These are phyloP conservation scores for Thymelicus acteon DNA, from an alignment of 2,888 invertebrate genomes.

Conservation along the genomic window DNA sequence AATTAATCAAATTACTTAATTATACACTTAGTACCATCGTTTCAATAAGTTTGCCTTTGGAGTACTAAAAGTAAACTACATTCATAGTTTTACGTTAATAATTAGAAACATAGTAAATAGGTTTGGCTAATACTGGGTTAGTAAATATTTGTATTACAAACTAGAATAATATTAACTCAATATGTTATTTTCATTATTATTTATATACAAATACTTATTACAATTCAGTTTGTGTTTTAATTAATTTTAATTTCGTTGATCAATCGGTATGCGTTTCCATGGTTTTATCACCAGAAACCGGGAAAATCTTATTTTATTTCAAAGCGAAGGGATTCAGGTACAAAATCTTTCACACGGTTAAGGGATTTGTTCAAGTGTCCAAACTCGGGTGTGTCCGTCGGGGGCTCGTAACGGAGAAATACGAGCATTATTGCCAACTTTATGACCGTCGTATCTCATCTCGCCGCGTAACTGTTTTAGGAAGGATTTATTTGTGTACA, in stretches of 20 bases:
- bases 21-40: no score
- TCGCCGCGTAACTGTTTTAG: constrained; percentile 51
- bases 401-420: constrained; percentile 59
- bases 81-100: no score
- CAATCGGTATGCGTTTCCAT: neutral
- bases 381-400: constrained; percentile 42
- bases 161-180: no score
- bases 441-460: constrained; percentile 62
- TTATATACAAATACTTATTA: no score
- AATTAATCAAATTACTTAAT: no score
- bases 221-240: neutral
- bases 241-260: neutral
- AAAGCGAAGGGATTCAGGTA: constrained; percentile 1
- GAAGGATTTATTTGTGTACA: constrained; percentile 49
- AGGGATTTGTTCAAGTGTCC: constrained; percentile 34
- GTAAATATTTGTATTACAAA: no score
- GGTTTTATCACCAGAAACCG: neutral
- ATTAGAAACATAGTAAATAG: no score
- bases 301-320: constrained; percentile 8
- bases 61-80: no score
- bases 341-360: constrained; percentile 11
- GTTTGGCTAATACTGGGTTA: no score
- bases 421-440: constrained; percentile 60
- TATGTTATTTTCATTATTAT: no score
- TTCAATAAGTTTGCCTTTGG: no score